phyloP scores from a whole-genome alignment of 2,888 invertebrate genomes.

The Ophraella communa region DNA sequence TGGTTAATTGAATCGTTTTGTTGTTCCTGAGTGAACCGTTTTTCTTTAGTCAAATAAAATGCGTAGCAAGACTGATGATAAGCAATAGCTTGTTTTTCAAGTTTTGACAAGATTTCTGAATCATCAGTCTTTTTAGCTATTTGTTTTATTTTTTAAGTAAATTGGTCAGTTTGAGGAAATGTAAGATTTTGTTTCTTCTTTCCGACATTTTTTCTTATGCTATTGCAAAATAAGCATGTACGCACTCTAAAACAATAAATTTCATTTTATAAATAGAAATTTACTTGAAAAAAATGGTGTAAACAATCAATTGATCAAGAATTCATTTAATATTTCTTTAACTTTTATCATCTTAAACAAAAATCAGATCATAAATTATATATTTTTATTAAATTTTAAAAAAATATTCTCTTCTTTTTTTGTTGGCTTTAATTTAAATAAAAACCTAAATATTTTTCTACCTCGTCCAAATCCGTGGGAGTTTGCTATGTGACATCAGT shows the following conservation, averaged over 20 bases:
- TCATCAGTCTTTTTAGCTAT: constrained; percentile 21
- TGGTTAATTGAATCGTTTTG: constrained; percentile 8
- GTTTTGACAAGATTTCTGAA: constrained; percentile 26
- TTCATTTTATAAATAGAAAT: constrained; percentile 17
- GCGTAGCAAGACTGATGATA: constrained; percentile 33
- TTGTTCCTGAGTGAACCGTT: constrained; percentile 23
- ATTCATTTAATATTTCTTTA: constrained; percentile 23
- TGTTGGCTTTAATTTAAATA: constrained; percentile 20
- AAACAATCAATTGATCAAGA: constrained; percentile 23
- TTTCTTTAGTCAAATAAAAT: constrained; percentile 27
- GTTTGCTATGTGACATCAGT: constrained; percentile 24
- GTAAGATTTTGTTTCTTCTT: constrained; percentile 16
- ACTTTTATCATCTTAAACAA: constrained; percentile 21
- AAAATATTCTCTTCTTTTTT: constrained; percentile 16
- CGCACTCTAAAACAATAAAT: constrained; percentile 9
- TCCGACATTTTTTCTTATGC: neutral
- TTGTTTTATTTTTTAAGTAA: constrained; percentile 3
- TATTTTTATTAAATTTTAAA: constrained; percentile 8
- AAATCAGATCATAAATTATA: constrained; percentile 20
- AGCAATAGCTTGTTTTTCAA: constrained; percentile 30
- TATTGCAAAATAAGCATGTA: constrained; percentile 1
- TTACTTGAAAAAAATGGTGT: constrained; percentile 6
- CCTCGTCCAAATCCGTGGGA: constrained; percentile 28
- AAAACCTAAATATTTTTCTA: constrained; percentile 19
- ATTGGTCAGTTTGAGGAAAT: constrained; percentile 7